phyloP scores from a whole-genome alignment of 2,113 vertebrate genomes.

The Euleptes europaea region DNA sequence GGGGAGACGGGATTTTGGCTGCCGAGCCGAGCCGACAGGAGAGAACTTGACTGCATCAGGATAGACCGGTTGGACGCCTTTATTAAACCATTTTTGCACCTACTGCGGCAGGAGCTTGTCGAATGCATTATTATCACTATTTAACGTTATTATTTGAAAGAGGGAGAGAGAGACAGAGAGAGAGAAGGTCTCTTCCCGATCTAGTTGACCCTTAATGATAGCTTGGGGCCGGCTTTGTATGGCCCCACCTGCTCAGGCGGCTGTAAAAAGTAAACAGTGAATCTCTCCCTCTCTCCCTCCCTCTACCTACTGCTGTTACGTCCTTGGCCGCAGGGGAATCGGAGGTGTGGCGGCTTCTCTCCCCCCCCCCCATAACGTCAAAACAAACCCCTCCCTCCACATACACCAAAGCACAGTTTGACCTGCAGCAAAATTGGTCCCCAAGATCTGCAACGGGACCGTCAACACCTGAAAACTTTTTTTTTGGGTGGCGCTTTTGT shows the following conservation, averaged over 20 bases:
- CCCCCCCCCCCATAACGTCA: not conserved
- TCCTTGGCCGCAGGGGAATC: constrained; percentile 21
- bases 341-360: constrained; percentile 42
- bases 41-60: not conserved
- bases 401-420: not conserved
- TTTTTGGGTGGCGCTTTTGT: too few species aligned
- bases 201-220: constrained; percentile 32
- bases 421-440: not conserved
- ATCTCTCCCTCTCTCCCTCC: constrained; percentile 8
- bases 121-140: constrained; percentile 46
- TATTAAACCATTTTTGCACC: not conserved
- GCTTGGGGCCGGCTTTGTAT: constrained; percentile 14
- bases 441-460: not conserved
- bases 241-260: constrained; percentile 61
- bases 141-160: not conserved
- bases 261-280: constrained; percentile 53
- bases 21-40: not conserved
- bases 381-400: not conserved
- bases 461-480: not conserved
- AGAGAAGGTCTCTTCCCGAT: too few species aligned
- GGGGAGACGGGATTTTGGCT: constrained; percentile 20
- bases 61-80: constrained; percentile 17
- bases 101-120: constrained; percentile 18
- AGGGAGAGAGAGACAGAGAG: not conserved
- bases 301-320: constrained; percentile 34